Percentiles rank a stretch among this genome's conserved stretches.
These are phyloP conservation scores for Cheilosia urbana DNA, from an alignment of 2,888 invertebrate genomes.

Conservation along the genomic window DNA sequence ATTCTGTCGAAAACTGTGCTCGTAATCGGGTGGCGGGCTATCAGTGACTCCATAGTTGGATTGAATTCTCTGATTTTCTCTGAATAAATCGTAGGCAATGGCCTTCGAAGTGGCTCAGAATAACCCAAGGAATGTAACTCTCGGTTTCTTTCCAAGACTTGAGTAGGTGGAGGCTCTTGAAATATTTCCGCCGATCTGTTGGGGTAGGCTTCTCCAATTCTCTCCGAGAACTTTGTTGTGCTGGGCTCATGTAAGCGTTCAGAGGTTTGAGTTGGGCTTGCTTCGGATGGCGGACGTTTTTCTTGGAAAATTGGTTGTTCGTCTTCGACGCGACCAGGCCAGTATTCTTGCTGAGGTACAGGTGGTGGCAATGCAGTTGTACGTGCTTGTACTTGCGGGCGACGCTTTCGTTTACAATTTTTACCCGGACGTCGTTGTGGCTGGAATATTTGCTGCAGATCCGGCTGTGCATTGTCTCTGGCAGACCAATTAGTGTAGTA, in stretches of 20 bases:
- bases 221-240: constrained; percentile 60
- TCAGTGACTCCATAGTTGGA: constrained; percentile 59
- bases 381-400: constrained; percentile 84
- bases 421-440: constrained; percentile 81
- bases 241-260: constrained; percentile 58
- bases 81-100: constrained; percentile 27
- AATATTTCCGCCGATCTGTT: constrained; percentile 22
- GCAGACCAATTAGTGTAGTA: constrained; percentile 68
- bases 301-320: constrained; percentile 76
- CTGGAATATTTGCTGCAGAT: constrained; percentile 26
- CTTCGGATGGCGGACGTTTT: constrained; percentile 16
- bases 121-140: constrained; percentile 4
- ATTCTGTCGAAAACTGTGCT: constrained; percentile 58
- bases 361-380: constrained; percentile 75
- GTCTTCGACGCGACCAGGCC: constrained; percentile 83
- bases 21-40: constrained; percentile 62
- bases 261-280: constrained; percentile 46
- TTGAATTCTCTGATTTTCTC: constrained; percentile 67
- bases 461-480: constrained; percentile 36
- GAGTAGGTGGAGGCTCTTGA: constrained; percentile 10
- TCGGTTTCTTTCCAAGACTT: constrained; percentile 9
- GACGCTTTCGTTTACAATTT: constrained; percentile 86
- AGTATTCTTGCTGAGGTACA: constrained; percentile 78
- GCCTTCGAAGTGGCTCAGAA: constrained; percentile 17
- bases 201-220: constrained; percentile 55